phyloP scores from a whole-genome alignment of 1,140 invertebrate species.

The Drosophila pallidifrons region DNA sequence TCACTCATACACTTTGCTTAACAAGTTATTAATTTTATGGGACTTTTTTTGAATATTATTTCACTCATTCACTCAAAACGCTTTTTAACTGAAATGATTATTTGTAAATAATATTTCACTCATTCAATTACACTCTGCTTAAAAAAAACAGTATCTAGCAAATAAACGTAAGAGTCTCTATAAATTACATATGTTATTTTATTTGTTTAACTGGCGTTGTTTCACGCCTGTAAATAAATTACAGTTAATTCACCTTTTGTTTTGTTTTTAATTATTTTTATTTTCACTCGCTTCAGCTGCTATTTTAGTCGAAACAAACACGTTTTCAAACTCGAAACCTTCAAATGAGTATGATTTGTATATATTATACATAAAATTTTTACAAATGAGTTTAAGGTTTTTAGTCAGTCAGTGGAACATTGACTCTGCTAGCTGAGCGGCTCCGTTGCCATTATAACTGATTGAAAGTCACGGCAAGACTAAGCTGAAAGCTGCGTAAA shows the following conservation, averaged over 20 bases:
- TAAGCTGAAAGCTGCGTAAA: constrained; percentile 27
- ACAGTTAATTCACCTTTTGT: constrained; percentile 62
- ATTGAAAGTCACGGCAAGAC: constrained; percentile 52
- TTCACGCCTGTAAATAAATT: background rate
- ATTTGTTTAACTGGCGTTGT: constrained; percentile 13
- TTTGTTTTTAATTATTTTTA: constrained; percentile 2
- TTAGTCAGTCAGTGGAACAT: constrained; percentile 38
- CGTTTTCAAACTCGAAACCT: constrained; percentile 52
- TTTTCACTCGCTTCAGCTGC: too few species aligned
- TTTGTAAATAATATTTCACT: too few species aligned
- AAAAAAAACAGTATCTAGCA: background rate
- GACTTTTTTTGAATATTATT: too few species aligned
- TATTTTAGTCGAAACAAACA: constrained; percentile 50
- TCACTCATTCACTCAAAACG: too few species aligned
- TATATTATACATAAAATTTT: background rate
- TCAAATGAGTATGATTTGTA: constrained; percentile 31
- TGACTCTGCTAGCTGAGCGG: constrained; percentile 31
- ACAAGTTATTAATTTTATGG: too few species aligned
- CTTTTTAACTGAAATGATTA: too few species aligned
- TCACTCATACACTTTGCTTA: too few species aligned
- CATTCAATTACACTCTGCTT: too few species aligned
- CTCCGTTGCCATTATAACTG: constrained; percentile 49
- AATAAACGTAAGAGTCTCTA: background rate
- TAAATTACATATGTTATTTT: constrained; percentile 3
- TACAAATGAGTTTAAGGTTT: background rate